Base-by-base conservation (phyloP, 2,797 vertebrate genomes). In the Fistularia commersonii region DNA sequence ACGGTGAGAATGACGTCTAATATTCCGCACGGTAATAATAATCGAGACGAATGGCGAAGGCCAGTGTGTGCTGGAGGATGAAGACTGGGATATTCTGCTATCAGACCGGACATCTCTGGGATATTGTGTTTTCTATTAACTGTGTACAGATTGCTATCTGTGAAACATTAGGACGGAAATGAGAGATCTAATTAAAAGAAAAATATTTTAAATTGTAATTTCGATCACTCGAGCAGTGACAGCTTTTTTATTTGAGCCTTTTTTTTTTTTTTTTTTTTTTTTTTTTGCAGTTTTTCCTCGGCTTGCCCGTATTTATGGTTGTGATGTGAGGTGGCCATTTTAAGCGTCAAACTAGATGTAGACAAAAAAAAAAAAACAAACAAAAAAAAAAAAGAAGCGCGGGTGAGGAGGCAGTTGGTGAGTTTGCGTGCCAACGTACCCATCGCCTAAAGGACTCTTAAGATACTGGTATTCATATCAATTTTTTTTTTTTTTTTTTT, bases 121-220 rank as follows among this genome's bases (percentile, higher is more conserved):
- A 86, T 83, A 79, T 74, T 80, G 66, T 85, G 69, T 88, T 87
- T 83, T 87, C 55, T 84, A 82, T 76, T 66, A 66, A 77, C 57
- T 73, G 74, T 90, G 87, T 90, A 88, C 85, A 91, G 83, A 84
- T 72, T 85, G 79, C 67, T 72, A 79, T 77, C 23, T 86, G 80
- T 87, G 76, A 83, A 84, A 87, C 71, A 49, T 83, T 87, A 86
- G 81, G 79, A 74, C 76, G 72, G 85, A 78, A 80, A 68, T 71
- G 78, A 88, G 77, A 79, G 61, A 64, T 83, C 59, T 79, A 74
- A 85, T 76, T 77, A 69, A 73, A 82, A 89, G 87, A 77, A 91
- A 86, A 66, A 81, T 83, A 82, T 89, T 89, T 87, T 81, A 75
- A 85, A 81, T 85, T 82, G 77, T 82, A 64, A 70, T 75, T 84